These are phyloP conservation scores for Sycophila texana DNA, from an alignment of 2,888 invertebrate species.

Conservation along the genomic window DNA sequence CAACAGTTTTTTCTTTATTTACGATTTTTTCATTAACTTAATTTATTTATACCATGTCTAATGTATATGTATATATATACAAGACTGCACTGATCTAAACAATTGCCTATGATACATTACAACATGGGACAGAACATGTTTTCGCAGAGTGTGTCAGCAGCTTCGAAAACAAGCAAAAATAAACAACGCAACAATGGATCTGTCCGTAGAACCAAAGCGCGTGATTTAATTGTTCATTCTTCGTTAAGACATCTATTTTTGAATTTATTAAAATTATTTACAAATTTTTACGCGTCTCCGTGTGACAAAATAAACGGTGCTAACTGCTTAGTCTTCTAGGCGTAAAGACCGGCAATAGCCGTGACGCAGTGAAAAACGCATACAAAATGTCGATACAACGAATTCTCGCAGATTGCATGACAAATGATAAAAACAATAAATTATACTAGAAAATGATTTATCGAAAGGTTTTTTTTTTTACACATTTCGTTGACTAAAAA, in stretches of 20 bases:
- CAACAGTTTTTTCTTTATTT: constrained; percentile 12
- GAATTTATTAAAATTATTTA: constrained; percentile 58
- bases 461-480: constrained; percentile 5
- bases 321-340: constrained; percentile 70
- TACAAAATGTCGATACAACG: constrained; percentile 29
- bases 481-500: constrained; percentile 19
- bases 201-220: constrained; percentile 48
- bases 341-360: constrained; percentile 71
- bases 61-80: constrained; percentile 62
- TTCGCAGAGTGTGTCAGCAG: constrained; percentile 57
- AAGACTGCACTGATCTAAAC: constrained; percentile 65
- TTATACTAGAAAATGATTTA: constrained; percentile 15
- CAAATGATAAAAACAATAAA: constrained; percentile 38
- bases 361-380: constrained; percentile 38
- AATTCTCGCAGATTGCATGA: constrained; percentile 43
- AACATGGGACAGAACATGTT: constrained; percentile 57
- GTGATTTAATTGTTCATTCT: constrained; percentile 35
- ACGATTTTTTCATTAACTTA: constrained; percentile 48
- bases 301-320: constrained; percentile 42
- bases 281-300: constrained; percentile 52
- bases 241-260: constrained; percentile 15
- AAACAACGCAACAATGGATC: constrained; percentile 41
- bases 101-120: constrained; percentile 61
- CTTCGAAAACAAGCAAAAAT: constrained; percentile 57
- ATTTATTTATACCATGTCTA: constrained; percentile 52